Base-by-base conservation (phyloP, 2,797 vertebrate genomes). In the Premnoplex brunnescens region DNA sequence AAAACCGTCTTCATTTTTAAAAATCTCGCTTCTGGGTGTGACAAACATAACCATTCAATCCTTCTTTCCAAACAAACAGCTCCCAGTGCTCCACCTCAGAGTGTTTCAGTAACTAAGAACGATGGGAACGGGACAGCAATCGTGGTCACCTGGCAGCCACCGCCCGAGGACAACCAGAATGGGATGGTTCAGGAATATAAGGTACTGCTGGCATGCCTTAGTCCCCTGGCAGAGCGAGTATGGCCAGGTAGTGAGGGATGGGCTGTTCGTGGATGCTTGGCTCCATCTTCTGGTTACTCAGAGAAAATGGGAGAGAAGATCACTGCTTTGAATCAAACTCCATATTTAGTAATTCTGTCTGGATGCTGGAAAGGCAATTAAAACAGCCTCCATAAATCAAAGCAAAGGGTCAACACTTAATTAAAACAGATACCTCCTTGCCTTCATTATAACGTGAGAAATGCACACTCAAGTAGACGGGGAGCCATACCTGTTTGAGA, bases 181-280 rank as follows among this genome's bases (percentile, higher is more conserved):
- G 99, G 99, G 77, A 97, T 99, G 98, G 98, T 99, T 92, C 99
- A 99, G 85, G 99, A 99, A 88, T 99, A 99, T 75, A 99, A 99
- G 99, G 99, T 99, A 98, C 97, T 36, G 14, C 15, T 66, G 79
- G 11, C 46, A 2, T 2, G 19, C 8, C 37, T 14, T 4, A 23
- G 18, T 52, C 14, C 49, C 59, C 30, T 37, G 37, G 51, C 68
- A 36, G 26, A 10, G 44, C 2, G 19, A 23, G 8, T 22, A 0
- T 21, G 60, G 39, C 51, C 69, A 11, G 41, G 34, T 58, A 12
- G 51, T 9, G 55, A 51, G 51, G 22, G 12, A 60, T 9, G 56
- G 59, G 64, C 68, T 94, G 96, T 98, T 88, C 24, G 24, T 98
- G 98, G 97, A 76, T 95, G 97, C 98, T 97, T 98, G 98, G 97